These are phyloP conservation scores for Myotis vivesi DNA, from an alignment of 2,797 vertebrate genomes.

Conservation along the genomic window DNA sequence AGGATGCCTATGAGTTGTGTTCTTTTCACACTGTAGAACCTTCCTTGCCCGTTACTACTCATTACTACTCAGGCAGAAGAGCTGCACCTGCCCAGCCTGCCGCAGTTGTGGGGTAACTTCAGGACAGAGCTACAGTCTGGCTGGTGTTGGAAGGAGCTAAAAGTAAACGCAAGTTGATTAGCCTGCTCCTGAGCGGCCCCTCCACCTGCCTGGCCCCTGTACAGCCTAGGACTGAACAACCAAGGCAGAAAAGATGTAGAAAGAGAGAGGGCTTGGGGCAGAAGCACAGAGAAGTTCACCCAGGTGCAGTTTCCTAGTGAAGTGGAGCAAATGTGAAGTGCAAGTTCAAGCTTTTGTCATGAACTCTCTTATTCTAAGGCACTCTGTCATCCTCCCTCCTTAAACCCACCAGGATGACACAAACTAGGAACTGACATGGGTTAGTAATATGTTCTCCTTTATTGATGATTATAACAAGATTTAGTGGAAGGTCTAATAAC, in stretches of 20 bases:
- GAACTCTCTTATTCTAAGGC: background rate
- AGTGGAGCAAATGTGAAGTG: background rate
- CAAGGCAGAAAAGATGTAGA: background rate
- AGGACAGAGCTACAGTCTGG: background rate
- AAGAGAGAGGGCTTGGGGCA: background rate
- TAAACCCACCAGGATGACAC: background rate
- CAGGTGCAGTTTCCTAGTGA: background rate
- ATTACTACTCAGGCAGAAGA: background rate
- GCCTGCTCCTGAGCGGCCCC: background rate
- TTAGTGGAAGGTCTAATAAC: background rate
- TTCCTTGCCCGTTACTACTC: background rate
- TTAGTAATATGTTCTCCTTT: background rate
- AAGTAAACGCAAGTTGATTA: too few species aligned
- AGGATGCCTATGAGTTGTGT: accelerated
- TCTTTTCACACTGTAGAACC: background rate
- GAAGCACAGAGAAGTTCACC: background rate
- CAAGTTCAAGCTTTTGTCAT: background rate
- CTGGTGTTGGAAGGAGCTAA: background rate
- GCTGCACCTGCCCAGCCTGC: background rate
- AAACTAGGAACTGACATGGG: background rate
- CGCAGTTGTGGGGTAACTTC: background rate
- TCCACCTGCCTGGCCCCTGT: background rate
- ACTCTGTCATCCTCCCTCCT: background rate
- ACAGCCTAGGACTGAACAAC: background rate
- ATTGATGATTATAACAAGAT: background rate